Conservation (phyloP, 2,888 invertebrate species). For the Tetragonula carbonaria region DNA sequence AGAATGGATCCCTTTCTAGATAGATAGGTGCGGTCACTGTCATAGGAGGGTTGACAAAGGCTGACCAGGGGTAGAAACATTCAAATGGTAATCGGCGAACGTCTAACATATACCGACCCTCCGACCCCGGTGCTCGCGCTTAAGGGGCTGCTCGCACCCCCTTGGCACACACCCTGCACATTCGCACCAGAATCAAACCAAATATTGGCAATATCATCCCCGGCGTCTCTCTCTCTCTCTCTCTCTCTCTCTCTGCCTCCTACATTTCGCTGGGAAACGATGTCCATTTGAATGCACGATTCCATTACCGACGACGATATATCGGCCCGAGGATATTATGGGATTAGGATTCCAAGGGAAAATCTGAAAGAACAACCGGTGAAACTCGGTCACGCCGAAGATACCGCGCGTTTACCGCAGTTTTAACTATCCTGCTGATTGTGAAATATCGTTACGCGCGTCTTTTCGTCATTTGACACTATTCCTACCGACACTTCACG, state of each 20-base stretch:
- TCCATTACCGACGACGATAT: constrained; percentile 76
- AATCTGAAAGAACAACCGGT: constrained; percentile 41
- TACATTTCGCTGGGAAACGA: constrained; percentile 70
- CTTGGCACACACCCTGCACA: constrained; percentile 68
- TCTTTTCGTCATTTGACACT: background rate
- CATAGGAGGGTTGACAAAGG: constrained; percentile 78
- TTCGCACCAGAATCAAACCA: constrained; percentile 82
- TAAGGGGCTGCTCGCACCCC: constrained; percentile 66
- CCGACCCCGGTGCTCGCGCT: constrained; percentile 50
- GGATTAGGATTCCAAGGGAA: constrained; percentile 77
- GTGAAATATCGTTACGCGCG: background rate
- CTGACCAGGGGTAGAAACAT: constrained; percentile 78
- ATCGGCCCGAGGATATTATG: constrained; percentile 74
- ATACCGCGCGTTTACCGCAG: background rate
- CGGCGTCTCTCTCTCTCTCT: constrained; percentile 54
- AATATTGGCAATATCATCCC: constrained; percentile 84
- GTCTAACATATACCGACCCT: constrained; percentile 77
- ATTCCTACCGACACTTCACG: no score
- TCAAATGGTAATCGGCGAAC: constrained; percentile 82
- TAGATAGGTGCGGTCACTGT: constrained; percentile 74
- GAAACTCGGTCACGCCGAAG: constrained; percentile 50
- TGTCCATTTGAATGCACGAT: constrained; percentile 79
- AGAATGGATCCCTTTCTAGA: constrained; percentile 59
- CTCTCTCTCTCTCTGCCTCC: constrained; percentile 58
- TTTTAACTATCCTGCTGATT: background rate